phyloP scores from a whole-genome alignment of 2,888 invertebrate genomes.

The Harmothoe impar region DNA sequence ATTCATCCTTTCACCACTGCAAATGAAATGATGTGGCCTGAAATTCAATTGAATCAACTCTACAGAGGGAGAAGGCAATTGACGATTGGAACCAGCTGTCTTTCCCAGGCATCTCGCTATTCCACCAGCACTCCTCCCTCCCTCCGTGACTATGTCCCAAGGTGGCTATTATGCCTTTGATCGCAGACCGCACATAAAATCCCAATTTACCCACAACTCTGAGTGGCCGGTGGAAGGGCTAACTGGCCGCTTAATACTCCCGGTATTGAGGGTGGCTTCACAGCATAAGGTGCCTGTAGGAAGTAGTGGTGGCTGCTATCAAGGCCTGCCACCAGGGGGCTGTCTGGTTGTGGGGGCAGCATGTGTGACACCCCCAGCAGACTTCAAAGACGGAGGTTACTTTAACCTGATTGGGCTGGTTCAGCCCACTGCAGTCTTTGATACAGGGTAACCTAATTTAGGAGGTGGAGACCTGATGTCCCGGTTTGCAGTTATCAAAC shows the following conservation, averaged over 20 bases:
- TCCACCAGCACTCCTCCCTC: not conserved
- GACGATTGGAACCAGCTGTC: no score
- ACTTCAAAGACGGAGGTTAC: slow-evolving; percentile 13
- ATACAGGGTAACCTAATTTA: slow-evolving; percentile 14
- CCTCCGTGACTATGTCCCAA: not conserved
- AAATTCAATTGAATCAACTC: not conserved
- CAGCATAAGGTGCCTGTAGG: not conserved
- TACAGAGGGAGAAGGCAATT: not conserved
- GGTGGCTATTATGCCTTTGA: no score
- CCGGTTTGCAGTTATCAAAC: no score
- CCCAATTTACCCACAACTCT: not conserved
- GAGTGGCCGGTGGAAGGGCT: not conserved
- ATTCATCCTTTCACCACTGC: no score
- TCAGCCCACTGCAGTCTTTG: not conserved
- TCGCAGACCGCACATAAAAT: not conserved
- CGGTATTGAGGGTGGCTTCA: no score
- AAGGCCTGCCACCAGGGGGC: not conserved
- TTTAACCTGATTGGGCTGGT: not conserved
- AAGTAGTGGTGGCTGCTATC: not conserved
- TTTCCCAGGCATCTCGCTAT: not conserved
- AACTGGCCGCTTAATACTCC: not conserved
- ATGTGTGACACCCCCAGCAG: not conserved
- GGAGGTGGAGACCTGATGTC: not conserved
- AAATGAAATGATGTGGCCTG: not conserved
- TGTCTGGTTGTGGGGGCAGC: not conserved